Evolutionary conservation across 1,140 invertebrate species (phyloP), one percentile per base, ranked within the genome.

Genomic region (Maniola jurtina): DNA sequence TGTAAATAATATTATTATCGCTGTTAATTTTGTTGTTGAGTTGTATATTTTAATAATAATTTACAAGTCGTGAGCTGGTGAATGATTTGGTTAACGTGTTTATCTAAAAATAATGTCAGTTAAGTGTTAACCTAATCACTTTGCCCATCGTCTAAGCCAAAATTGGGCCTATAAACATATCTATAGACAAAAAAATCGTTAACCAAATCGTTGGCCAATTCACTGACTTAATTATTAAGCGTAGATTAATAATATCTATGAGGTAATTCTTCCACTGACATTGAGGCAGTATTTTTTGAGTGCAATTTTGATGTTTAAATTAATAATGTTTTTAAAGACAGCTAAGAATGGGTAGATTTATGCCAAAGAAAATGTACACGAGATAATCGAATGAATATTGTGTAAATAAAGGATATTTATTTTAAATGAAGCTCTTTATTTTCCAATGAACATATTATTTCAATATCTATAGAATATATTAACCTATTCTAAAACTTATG

Each of bases 351-450:
- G 75, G 81, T 86, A 89, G 84, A 75, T 78, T 76, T 52, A 87
- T 82, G 79, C 86, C 85, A 89, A 89, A 89, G 86, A 88, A 68
- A 73, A 52, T 84, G 79, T 84, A 83, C 79, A 84, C 79, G 83
- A 80, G 73, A 71, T 76, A 77, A 77, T 75, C 68, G 71, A 76
- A 77, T 73, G 64, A 45, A 45, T 45, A n/a, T 45, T 77, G 74
- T 85, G 79, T 86, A 86, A 84, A 86, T 85, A 87, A 84, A 83
- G 70, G 57, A 74, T 86, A 86, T 87, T 87, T 89, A 87, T 87
- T 86, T 83, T 75, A 73, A 25, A 50, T 52, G 65, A 36, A 66
- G 65, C 13, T 42, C 67, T 79, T 78, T 65, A 63, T 71, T 77
- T 52, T 38, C 47, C 5, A 11, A 7, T 6, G 10, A 1, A 38